Evolutionary conservation across 2,888 invertebrate genomes (phyloP), one percentile per base, ranked within the genome.

Genomic region (Erebia epiphron): DNA sequence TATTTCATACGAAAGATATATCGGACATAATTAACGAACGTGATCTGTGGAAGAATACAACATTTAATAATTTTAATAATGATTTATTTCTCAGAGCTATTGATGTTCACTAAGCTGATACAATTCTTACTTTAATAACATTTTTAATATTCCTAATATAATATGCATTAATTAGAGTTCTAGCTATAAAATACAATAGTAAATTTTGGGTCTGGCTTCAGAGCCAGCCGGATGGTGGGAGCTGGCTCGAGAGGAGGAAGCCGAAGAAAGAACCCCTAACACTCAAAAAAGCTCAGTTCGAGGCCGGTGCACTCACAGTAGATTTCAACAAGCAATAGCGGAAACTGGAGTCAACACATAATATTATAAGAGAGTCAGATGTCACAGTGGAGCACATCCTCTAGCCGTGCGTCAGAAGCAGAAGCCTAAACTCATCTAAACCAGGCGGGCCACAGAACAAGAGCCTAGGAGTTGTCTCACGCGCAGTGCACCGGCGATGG

Each of bases 31-130:
- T 49, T 60, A 69, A 70, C 61, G 61, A 56, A 65, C 65, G 71
- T 67, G 67, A 67, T 56, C 49, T 75, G 79, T 76, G 81, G 83
- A 89, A 89, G 81, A 89, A 90, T 87, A 91, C 89, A 88, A 89
- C 89, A 90, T 89, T 90, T 86, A 90, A 88, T 92, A 92, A 91
- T 92, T 92, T 93, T 83, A 90, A 92, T 93, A 92, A 92, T 92
- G 92, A 90, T 91, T 92, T 83, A 89, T 90, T 91, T 88, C 83
- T 86, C 90, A 87, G 91, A 93, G 93, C 93, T 93, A 93, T 93
- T 93, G 93, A 92, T 93, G 91, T 92, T 93, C 84, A 90, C 93
- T 93, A 93, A 93, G 93, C 93, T 90, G 92, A 92, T 92, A 93
- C 93, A 92, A 88, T 92, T 88, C 91, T 92, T 92, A 91, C 84